Evolutionary conservation across 2,797 vertebrate genomes (phyloP), one percentile per base, ranked within the genome.

Genomic region (Xiphorhynchus erythropygius): DNA sequence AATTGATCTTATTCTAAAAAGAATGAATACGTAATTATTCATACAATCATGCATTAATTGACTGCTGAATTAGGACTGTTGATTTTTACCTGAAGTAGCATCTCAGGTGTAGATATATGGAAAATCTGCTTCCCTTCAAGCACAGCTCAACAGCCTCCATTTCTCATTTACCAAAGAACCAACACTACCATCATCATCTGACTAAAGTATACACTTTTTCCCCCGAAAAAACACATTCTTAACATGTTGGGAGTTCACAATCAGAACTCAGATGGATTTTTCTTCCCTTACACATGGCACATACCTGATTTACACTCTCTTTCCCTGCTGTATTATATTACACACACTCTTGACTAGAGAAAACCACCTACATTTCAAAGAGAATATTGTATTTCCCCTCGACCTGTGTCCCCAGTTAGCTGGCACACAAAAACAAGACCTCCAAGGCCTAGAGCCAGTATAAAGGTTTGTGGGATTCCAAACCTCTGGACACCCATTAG

Each of bases 221-320:
- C 11, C 19, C 16, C 19, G 5, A 10, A 7, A 44, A 10, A 74
- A 57, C 11, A 62, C 2, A 27, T 28, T 35, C n/a, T 30, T 17
- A 37, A 16, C 7, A 25, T 1, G 6, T 5, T 42, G 13, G 7
- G n/a, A 89, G 55, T 22, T 84, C 28, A 30, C 0, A 0, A 75
- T 35, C n/a, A n/a, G 15, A 50, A 60, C 18, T 37, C 14, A 41
- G 42, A 50, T 25, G 6, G 11, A 64, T 44, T 69, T 39, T 78
- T 37, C 32, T 68, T 53, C 13, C 30, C 6, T 47, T n/a, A 39
- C 1, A 25, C 1, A 6, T 1, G 42, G 46, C 37, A 73, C 11
- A 35, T 4, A 24, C 12, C 37, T 82, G 16, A 62, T 42, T 62
- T 52, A 50, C 10, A 37, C 3, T 10, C 9, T 59, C 9, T 59